A percentile compares a stretch with the other conserved stretches of the same genome.
Conservation (phyloP, 2,888 invertebrate genomes). For the Pelosia muscerda region DNA sequence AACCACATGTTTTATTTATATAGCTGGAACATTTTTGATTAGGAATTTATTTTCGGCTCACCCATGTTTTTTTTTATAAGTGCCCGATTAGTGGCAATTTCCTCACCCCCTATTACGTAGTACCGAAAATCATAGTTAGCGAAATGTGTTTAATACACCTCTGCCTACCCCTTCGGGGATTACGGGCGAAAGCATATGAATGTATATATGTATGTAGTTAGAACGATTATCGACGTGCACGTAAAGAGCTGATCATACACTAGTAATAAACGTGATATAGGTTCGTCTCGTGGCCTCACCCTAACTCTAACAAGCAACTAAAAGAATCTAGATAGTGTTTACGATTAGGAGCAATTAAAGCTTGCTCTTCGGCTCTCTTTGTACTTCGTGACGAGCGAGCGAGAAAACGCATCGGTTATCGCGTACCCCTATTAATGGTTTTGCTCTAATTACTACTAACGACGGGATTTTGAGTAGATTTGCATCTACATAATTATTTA, state of each 20-base stretch:
- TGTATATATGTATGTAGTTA: too few relatives aligned
- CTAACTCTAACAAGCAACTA: slow-evolving; percentile 68
- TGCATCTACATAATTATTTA: too few relatives aligned
- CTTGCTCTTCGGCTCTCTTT: slow-evolving; percentile 61
- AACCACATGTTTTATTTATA: too few relatives aligned
- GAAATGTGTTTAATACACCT: too few relatives aligned
- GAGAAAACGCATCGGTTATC: slow-evolving; percentile 52
- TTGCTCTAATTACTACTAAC: not conserved
- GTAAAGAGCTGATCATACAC: not conserved
- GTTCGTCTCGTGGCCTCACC: not conserved
- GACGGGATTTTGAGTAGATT: not conserved
- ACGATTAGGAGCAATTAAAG: slow-evolving; percentile 74
- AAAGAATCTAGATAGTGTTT: slow-evolving; percentile 75
- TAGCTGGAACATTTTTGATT: too few relatives aligned
- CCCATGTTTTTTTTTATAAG: too few relatives aligned
- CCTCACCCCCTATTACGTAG: too few relatives aligned
- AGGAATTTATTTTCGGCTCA: too few relatives aligned
- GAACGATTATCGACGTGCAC: not conserved
- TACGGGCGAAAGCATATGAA: too few relatives aligned
- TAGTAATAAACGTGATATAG: not conserved
- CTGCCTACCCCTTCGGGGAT: too few relatives aligned
- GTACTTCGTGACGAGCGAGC: slow-evolving; percentile 58
- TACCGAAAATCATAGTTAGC: too few relatives aligned
- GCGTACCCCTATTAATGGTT: slow-evolving; percentile 32
- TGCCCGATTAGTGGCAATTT: too few relatives aligned